Evolutionary conservation across 2,888 invertebrate genomes (phyloP).

Genomic region (Mythimna loreyi): DNA sequence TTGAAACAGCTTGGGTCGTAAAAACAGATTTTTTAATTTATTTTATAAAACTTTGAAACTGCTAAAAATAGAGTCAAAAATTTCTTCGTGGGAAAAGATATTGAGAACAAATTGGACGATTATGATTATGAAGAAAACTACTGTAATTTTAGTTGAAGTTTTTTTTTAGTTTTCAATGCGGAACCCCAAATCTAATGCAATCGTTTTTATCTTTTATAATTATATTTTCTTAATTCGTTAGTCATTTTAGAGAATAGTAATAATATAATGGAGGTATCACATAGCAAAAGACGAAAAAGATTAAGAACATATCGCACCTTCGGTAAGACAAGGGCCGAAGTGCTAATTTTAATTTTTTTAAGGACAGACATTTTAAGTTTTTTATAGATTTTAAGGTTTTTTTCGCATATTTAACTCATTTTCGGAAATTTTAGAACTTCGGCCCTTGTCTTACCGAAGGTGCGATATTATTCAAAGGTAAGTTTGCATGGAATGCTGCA

Average conservation of each 20-base stretch:
- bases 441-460: too few species aligned
- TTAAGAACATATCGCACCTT: slow-evolving; percentile 30
- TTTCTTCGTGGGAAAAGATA: background rate
- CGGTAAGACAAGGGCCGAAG: too few species aligned
- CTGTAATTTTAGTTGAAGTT: background rate
- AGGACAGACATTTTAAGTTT: too few species aligned
- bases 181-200: slow-evolving; percentile 30
- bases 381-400: too few species aligned
- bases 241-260: slow-evolving; percentile 17
- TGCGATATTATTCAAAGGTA: slow-evolving; percentile 26
- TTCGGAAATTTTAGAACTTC: too few species aligned
- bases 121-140: background rate
- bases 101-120: background rate
- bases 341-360: too few species aligned
- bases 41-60: background rate
- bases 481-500: slow-evolving; percentile 60
- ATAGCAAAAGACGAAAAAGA: slow-evolving; percentile 26
- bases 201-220: background rate
- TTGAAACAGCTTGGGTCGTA: slow-evolving; percentile 6
- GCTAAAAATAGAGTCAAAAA: background rate
- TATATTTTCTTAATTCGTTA: slow-evolving; percentile 4
- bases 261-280: slow-evolving; percentile 2
- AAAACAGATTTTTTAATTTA: background rate
- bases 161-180: background rate
- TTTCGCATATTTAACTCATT: too few species aligned